Evolutionary conservation across 1,140 invertebrate genomes (phyloP), one percentile per base, ranked within the genome.

Genomic region (Brachionus sp.): DNA sequence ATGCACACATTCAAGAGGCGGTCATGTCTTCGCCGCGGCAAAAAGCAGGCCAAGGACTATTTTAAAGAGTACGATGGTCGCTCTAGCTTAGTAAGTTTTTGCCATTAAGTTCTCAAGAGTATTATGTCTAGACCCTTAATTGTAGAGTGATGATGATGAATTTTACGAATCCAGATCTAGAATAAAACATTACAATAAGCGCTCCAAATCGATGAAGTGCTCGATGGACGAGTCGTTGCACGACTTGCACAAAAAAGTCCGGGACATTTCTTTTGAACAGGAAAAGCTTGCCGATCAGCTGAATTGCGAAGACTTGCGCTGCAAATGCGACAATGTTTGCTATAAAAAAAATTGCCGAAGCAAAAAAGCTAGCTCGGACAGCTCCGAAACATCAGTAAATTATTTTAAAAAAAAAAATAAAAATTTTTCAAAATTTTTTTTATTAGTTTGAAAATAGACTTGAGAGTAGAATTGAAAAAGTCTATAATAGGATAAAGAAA

Each of bases 241-340:
- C 42, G 70, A 75, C 23, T 50, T 75, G 16, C 70, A 75, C 25
- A 13, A 23, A 46, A 75, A 75, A 29, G 70, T 75, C 10, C 70
- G 70, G 3, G 70, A 75, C 25, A 75, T 75, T 19, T 75, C 70
- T 46, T 75, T 75, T 35, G 70, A 75, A 46, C 70, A 75, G 25
- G 70, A 75, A 46, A 75, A 75, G 44, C n/a, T 75, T 4, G 39
- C 37, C 1, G 70, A 75, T 46, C 39, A 75, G 13, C 10, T 75
- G 9, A 44, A 75, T 25, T 12, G 5, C 4, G 70, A 46, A 10
- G 35, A 68, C 25, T 12, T 35, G 25, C 6, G 39, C 9, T 75
- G 39, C 23, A 75, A 75, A 29, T 75, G 42, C 25, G 70, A 44
- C 12, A 46, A 2, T 13, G 23, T 19, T 46, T 75, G 39, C 29